Percentiles rank a stretch among this genome's conserved stretches.
Conservation (phyloP, 2,888 invertebrate species). For the Spilosoma lubricipeda region DNA sequence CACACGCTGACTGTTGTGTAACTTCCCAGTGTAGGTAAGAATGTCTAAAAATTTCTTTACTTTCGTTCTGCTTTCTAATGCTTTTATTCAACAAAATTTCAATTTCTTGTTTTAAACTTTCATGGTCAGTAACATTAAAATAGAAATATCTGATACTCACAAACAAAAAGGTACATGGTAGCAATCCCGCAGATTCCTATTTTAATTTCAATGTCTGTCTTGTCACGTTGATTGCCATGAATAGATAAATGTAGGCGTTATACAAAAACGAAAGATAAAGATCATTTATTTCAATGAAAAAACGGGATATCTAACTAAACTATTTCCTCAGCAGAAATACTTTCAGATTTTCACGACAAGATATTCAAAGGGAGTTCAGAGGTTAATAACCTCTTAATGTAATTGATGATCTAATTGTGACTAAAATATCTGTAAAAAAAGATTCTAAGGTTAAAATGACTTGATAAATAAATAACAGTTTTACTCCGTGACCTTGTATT, state of each 20-base stretch:
- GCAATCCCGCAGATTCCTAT: too few species aligned
- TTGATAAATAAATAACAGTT: not conserved
- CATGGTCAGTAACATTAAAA: too few species aligned
- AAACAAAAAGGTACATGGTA: too few species aligned
- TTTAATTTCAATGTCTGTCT: not conserved
- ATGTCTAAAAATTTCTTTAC: too few species aligned
- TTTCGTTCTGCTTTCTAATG: too few species aligned
- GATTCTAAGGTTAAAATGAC: not conserved
- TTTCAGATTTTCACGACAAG: not conserved
- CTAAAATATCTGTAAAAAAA: not conserved
- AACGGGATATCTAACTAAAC: not conserved
- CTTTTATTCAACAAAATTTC: not conserved
- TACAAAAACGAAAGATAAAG: not conserved
- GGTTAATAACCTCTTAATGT: not conserved
- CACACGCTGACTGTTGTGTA: too few species aligned
- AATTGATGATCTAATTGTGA: not conserved
- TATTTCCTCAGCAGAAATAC: not conserved
- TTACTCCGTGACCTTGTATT: not conserved
- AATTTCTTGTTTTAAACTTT: too few species aligned
- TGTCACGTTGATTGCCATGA: not conserved
- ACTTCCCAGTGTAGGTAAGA: too few species aligned
- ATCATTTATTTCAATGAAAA: not conserved
- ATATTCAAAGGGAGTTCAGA: not conserved
- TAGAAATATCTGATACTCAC: too few species aligned
- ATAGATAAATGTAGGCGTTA: not conserved